These are phyloP conservation scores for Spodoptera picta DNA, from an alignment of 2,888 invertebrate genomes.

Conservation along the genomic window DNA sequence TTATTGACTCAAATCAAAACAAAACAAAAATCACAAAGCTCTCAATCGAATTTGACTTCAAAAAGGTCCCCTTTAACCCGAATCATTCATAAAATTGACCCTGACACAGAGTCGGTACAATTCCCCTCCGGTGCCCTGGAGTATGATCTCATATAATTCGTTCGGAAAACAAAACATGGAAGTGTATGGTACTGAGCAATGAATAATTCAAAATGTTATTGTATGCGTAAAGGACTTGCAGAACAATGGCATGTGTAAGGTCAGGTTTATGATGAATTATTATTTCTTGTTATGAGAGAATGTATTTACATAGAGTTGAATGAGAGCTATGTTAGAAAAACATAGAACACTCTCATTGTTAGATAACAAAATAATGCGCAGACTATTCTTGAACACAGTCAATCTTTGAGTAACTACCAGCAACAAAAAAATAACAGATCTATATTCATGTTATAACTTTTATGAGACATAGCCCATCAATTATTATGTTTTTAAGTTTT, in stretches of 20 bases:
- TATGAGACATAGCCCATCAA: no score
- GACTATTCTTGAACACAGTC: no score
- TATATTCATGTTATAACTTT: no score
- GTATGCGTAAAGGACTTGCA: conserved; percentile 10
- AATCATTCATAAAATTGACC: conserved; percentile 38
- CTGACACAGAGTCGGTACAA: conserved; percentile 24
- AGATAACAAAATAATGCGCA: no score
- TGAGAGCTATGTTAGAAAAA: no score
- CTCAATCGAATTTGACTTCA: conserved; percentile 30
- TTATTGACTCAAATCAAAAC: conserved; percentile 28
- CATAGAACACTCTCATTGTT: no score
- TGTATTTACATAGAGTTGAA: no score
- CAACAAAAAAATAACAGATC: no score
- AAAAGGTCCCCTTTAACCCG: conserved; percentile 27
- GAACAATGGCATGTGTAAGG: conserved; percentile 24
- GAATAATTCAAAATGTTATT: conserved; percentile 47
- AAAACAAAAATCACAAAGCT: conserved; percentile 21
- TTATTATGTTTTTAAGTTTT: no score
- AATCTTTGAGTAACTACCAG: no score
- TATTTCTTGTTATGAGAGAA: conserved; percentile 9
- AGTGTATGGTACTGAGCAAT: conserved; percentile 32
- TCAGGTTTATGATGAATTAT: conserved; percentile 31
- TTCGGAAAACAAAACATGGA: conserved; percentile 35
- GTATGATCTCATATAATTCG: conserved; percentile 31
- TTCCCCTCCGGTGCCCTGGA: conserved; percentile 15